phyloP scores from a whole-genome alignment of 2,113 vertebrate species.

The Apeltes quadracus region DNA sequence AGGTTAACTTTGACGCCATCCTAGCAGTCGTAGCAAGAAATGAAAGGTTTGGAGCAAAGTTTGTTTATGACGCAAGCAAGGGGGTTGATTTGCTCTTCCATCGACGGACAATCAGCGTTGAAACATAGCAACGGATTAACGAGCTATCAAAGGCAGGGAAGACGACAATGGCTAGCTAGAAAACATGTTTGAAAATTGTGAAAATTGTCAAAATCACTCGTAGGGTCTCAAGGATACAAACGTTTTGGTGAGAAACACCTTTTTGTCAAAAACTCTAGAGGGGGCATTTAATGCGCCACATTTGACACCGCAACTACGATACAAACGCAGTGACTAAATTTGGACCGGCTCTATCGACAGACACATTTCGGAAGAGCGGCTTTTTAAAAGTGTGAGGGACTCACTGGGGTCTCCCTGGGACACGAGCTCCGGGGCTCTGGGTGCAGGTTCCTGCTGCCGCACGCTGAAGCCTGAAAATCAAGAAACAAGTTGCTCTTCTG shows the following conservation, averaged over 20 bases:
- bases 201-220: background rate
- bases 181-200: background rate
- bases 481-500: conserved; percentile 29
- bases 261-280: background rate
- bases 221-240: background rate
- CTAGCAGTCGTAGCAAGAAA: background rate
- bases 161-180: background rate
- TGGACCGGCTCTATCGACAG: background rate
- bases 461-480: conserved; percentile 81
- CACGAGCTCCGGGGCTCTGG: conserved; percentile 77
- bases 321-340: background rate
- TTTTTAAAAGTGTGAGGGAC: conserved; percentile 47
- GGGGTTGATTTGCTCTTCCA: background rate
- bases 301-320: background rate
- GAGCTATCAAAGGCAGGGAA: background rate
- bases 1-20: background rate
- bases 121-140: background rate
- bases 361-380: background rate
- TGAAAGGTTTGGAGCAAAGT: background rate
- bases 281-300: background rate
- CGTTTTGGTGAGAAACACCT: background rate
- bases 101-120: background rate
- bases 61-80: background rate
- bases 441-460: conserved; percentile 81
- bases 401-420: conserved; percentile 91